Evolutionary conservation across 2,888 invertebrate species (phyloP).

Genomic region (Bombylius discolor): DNA sequence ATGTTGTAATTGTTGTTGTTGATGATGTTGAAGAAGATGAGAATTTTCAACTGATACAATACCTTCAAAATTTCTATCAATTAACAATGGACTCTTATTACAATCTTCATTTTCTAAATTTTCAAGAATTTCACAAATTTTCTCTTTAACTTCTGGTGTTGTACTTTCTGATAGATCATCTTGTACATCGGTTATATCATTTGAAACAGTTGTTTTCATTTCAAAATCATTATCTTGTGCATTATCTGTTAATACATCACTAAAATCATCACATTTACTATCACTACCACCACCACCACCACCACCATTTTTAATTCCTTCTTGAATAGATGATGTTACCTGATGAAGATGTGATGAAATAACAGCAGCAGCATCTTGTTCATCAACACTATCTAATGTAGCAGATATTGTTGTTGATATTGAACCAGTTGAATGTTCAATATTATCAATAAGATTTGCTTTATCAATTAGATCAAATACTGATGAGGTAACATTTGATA

Average conservation of each 20-base stretch:
- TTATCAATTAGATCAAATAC: conserved; percentile 4
- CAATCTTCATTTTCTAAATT: conserved; percentile 33
- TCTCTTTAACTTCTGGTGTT: conserved; percentile 28
- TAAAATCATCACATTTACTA: not conserved
- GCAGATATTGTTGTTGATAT: not conserved
- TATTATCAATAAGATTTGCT: not conserved
- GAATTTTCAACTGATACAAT: not conserved
- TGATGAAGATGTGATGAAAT: too few relatives aligned
- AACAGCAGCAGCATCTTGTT: too few relatives aligned
- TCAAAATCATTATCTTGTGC: conserved; percentile 13
- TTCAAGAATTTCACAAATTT: conserved; percentile 31
- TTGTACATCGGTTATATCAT: conserved; percentile 29
- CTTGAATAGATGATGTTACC: too few relatives aligned
- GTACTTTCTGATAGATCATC: conserved; percentile 28
- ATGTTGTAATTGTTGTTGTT: too few relatives aligned
- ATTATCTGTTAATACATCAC: conserved; percentile 13
- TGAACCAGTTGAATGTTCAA: not conserved
- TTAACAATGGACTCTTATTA: conserved; percentile 21
- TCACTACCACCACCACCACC: not conserved
- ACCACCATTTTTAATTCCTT: conserved; percentile 3
- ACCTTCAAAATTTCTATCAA: conserved; percentile 1
- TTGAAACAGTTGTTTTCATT: conserved; percentile 2
- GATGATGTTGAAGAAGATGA: not conserved
- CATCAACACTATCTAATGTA: not conserved
- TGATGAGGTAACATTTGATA: not conserved